phyloP scores from a whole-genome alignment of 1,140 invertebrate species.

The Drosophila nannoptera region DNA sequence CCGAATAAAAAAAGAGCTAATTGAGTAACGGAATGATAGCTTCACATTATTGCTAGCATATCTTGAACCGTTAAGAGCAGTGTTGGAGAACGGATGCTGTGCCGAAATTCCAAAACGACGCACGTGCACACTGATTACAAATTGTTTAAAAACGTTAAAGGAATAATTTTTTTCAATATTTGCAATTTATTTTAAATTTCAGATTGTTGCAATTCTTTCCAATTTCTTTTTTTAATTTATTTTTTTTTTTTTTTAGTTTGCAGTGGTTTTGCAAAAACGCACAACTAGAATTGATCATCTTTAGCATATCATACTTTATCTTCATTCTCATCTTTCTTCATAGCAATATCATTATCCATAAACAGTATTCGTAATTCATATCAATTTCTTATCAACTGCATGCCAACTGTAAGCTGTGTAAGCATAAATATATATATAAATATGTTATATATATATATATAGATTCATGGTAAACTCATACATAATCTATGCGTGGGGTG shows the following conservation, averaged over 20 bases:
- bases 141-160: too few species aligned
- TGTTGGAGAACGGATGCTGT: background rate
- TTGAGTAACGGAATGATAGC: background rate
- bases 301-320: conserved; percentile 50
- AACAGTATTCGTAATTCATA: conserved; percentile 31
- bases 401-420: conserved; percentile 26
- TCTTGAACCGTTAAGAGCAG: conserved; percentile 1
- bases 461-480: conserved; percentile 14
- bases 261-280: conserved; percentile 32
- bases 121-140: background rate
- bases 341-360: conserved; percentile 18
- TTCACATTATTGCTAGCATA: too few species aligned
- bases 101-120: too few species aligned
- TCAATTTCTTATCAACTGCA: conserved; percentile 39
- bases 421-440: conserved; percentile 30
- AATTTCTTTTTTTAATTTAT: conserved; percentile 31
- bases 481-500: conserved; percentile 39
- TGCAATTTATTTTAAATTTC: conserved; percentile 52
- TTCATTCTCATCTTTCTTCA: conserved; percentile 9
- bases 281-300: conserved; percentile 61
- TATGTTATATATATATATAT: conserved; percentile 20
- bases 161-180: conserved; percentile 15
- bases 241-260: conserved; percentile 8
- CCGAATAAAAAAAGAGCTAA: background rate
- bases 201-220: conserved; percentile 18